Evolutionary conservation across 2,888 invertebrate genomes (phyloP), one percentile per base, ranked within the genome.

Genomic region (Coremacera marginata): DNA sequence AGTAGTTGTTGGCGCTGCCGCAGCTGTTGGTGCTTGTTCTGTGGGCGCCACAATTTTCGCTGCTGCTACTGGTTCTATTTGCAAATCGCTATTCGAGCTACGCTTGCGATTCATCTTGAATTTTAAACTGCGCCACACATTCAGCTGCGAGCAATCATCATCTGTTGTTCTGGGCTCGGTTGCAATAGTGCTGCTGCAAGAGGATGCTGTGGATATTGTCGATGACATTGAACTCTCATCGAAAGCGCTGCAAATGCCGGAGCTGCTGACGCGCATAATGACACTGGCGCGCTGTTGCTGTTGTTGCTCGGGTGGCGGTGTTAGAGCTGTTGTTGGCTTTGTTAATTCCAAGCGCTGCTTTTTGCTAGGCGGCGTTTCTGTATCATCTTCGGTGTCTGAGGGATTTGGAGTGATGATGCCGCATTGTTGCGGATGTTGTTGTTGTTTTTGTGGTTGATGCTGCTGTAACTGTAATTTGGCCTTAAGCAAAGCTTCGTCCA

Each of bases 221-320:
- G 84, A 80, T 25, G 84, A 82, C 57, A 81, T 82, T 44, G 83
- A 83, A 52, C 78, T 80, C 67, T 84, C 84, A 70, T 85, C 84
- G 25, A 83, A 77, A 11, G 84, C 78, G 5, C 87, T 84, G 90
- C 93, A 95, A 51, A 94, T 94, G 55, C 96, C 96, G 86, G 95
- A 94, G 80, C 94, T 94, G 88, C 94, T 94, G 8, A 95, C 96
- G 82, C 93, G 93, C 95, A 96, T 96, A 82, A 96, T 96, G 81
- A 97, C 96, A 14, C 96, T 95, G 44, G 93, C 91, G 73, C 92
- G 83, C 67, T 79, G 81, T 9, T 79, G 73, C 3, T 80, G 77
- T 31, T 70, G 76, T 11, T 73, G 60, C 90, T 91, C 89, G 44
- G 86, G 86, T 37, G 86, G 86, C 1, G 88, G 84, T 49, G 87